A percentile compares a stretch with the other conserved stretches of the same genome.
These are phyloP conservation scores for Ceryle rudis DNA, from an alignment of 2,797 vertebrate species.

Conservation along the genomic window DNA sequence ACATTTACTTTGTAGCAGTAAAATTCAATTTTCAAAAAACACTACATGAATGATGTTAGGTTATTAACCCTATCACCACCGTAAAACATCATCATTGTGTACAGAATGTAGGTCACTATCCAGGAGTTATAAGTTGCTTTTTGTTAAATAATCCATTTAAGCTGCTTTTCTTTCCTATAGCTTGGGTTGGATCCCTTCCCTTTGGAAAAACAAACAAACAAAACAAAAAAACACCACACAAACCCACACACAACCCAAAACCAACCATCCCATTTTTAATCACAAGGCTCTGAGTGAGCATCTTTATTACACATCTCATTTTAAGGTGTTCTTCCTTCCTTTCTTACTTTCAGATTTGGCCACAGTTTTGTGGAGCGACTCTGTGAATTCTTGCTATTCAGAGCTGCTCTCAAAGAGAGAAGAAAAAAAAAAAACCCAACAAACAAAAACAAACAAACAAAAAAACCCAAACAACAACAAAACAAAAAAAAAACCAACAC, in stretches of 20 bases:
- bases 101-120: slow-evolving; percentile 83
- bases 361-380: slow-evolving; percentile 52
- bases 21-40: slow-evolving; percentile 91
- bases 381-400: slow-evolving; percentile 63
- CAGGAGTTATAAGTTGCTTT: slow-evolving; percentile 79
- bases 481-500: background rate
- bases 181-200: slow-evolving; percentile 55
- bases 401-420: slow-evolving; percentile 27
- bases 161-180: slow-evolving; percentile 78
- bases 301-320: slow-evolving; percentile 55
- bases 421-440: background rate
- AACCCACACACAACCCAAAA: background rate
- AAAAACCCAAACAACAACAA: too few species aligned
- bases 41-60: slow-evolving; percentile 85
- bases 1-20: slow-evolving; percentile 95
- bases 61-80: slow-evolving; percentile 85
- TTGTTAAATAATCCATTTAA: slow-evolving; percentile 84
- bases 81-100: slow-evolving; percentile 81
- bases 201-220: background rate
- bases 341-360: slow-evolving; percentile 56
- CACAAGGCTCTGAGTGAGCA: slow-evolving; percentile 12
- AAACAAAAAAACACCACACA: too few species aligned
- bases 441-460: too few species aligned
- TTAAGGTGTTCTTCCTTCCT: slow-evolving; percentile 70
- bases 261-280: slow-evolving; percentile 53